phyloP scores from a whole-genome alignment of 2,797 vertebrate genomes.

The Sylvilagus floridanus region DNA sequence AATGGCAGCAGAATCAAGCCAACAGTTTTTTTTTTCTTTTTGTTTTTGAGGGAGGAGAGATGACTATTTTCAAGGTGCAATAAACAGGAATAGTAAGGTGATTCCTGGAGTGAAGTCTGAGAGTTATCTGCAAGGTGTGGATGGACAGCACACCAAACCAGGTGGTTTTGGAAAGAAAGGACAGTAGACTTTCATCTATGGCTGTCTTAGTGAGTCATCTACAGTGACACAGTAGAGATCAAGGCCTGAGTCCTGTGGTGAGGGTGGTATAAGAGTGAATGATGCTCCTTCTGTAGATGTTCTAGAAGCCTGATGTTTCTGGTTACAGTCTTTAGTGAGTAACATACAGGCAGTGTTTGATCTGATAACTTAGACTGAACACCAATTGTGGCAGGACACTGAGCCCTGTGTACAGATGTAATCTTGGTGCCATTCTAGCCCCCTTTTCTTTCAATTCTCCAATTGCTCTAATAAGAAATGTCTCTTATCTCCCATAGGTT shows the following conservation, averaged over 20 bases:
- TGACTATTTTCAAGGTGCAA: not conserved
- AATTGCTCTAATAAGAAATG: conserved; percentile 53
- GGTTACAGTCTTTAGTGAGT: conserved; percentile 38
- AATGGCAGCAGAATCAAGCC: not conserved
- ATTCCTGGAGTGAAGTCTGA: not conserved
- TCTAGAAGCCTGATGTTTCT: not conserved
- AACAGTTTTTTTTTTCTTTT: not conserved
- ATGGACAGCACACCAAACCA: not conserved
- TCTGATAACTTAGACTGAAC: not conserved
- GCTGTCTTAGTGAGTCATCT: not conserved
- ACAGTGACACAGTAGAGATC: not conserved
- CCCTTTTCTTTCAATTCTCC: conserved; percentile 43
- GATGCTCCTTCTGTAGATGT: conserved; percentile 5
- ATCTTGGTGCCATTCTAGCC: conserved; percentile 42
- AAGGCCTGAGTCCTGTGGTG: not conserved
- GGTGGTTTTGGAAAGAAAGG: conserved; percentile 28
- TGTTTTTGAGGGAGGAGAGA: rapidly evolving
- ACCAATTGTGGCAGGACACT: not conserved
- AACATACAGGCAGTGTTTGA: not conserved
- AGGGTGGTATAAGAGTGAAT: not conserved
- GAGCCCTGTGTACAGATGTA: conserved; percentile 28
- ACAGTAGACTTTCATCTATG: conserved; percentile 19
- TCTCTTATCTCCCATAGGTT: conserved; percentile 45
- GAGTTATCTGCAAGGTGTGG: not conserved
- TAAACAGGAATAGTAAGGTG: not conserved